Base-by-base conservation (phyloP, 2,888 invertebrate genomes). In the Tyria jacobaeae region DNA sequence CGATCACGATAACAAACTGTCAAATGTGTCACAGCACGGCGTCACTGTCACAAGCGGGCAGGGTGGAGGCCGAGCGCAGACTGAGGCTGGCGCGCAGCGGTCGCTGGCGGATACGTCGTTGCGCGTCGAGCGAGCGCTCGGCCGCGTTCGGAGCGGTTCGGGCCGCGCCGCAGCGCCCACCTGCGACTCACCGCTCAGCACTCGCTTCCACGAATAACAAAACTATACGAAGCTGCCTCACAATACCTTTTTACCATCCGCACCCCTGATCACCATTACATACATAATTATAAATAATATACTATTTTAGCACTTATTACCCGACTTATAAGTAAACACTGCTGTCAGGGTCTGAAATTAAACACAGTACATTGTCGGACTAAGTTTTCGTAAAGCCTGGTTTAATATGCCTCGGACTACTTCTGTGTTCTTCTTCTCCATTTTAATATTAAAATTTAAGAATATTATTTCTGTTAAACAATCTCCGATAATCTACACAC, bases 1-100 rank as follows among this genome's bases (percentile, higher is more conserved):
- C 90, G 92, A 90, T 87, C 91, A 94, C 94, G 94, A 92, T 89
- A 92, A 91, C 92, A 92, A n/a, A 91, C 94, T 93, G 93, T 93
- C 92, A 92, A 89, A 88, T 86, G 75, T 87, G 90, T 90, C 89
- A 89, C 87, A 86, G 88, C 84, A 84, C 86, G 84, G 85, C 89
- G 91, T 88, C 89, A 90, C 91, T 81, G 80, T 79, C 88, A 88
- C 91, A 73, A 79, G 81, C 87, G 78, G 66, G 70, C 86, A 80
- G 86, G 79, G 80, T 84, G 89, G 90, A 80, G 88, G 92, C 90
- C 91, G 89, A 89, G 86, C 90, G 90, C 88, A 87, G 91, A 94
- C 94, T 94, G 90, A 83, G 69, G 87, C 83, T 56, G 39, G 80
- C 75, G 71, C 70, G 68, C 74, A 73, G 75, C 75, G 70, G 66